Evolutionary conservation across 2,113 vertebrate species (phyloP), one percentile per base, ranked within the genome.

Genomic region (Malurus melanocephalus): DNA sequence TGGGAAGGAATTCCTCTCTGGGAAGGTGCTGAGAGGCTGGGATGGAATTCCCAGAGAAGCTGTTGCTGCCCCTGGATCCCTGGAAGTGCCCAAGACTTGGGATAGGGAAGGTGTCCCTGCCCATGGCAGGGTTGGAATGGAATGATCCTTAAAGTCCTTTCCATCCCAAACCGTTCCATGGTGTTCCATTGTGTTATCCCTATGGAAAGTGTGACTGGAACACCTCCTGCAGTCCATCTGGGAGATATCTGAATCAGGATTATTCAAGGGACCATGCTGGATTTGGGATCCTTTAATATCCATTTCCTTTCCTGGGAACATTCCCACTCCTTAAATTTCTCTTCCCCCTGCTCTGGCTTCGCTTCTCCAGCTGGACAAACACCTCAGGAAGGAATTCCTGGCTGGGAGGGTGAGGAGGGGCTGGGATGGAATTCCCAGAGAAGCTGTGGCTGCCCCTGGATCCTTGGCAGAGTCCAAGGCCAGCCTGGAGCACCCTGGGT

Each of bases 361-460:
- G 42, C 27, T 60, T 10, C 20, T 76, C 32, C 48, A 30, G 33
- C n/a, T 13, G 52, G 55, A 60, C 30, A 49, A 14, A 10, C 18
- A 18, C 32, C 43, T 46, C 15, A 30, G 33, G 74, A 43, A 43
- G 32, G 32, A 53, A 35, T 33, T 35, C 16, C n/a, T 45, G 16
- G 23, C 11, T 33, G 22, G 23, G 56, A 21, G 73, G 28, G 13
- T 20, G 27, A 3, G 13, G 27, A 74, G 16, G 4, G 20, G 26
- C 5, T 24, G 56, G 48, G 48, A 6, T 22, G 30, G 60, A 53
- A 65, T 78, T 53, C 60, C 49, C 59, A 33, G 5, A 28, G 14
- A 22, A 51, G 2, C 3, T 52, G 2, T 16, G 32, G 11, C 73
- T 13, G 3, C 30, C 15, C 18, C 32, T 11, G 3, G 1, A 65